Evolutionary conservation across 1,140 invertebrate genomes (phyloP), one percentile per base, ranked within the genome.

Genomic region (Drosophila nigrodunni): DNA sequence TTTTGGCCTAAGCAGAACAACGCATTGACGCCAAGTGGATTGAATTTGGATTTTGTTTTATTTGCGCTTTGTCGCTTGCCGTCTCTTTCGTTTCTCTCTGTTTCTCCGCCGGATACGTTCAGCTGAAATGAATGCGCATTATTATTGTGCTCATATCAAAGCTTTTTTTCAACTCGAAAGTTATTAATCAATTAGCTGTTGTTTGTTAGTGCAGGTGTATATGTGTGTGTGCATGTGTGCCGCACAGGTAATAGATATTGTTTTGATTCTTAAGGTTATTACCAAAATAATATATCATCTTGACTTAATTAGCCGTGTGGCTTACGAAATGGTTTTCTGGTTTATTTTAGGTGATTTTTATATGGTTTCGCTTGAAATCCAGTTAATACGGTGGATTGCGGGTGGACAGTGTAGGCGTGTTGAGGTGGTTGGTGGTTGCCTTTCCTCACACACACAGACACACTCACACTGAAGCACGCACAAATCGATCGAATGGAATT

Each of bases 41-140:
- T 85, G 81, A 73, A 80, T 83, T 88, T 78, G 57, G 68, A 77
- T 79, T 86, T 87, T 72, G 58, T 83, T 83, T 77, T 85, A 82
- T 49, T 69, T 83, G 68, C 77, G 11, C 55, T 78, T 71, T 10
- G 59, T 59, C 10, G 37, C 57, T 60, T 74, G 71, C 59, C 61
- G 52, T 66, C 50, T 76, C 60, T 62, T 71, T 58, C 59, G 54
- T 49, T 71, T 70, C 50, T 70, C 52, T 35, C 18, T 21, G 44
- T 52, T 49, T 37, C 57, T 34, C 47, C 58, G 43, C 37, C 55
- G 13, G 13, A 13, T 13, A 39, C 35, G 25, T 46, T 58, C 35
- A 21, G 15, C 21, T 35, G 25, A 60, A 68, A 18, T 13, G 55
- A 65, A 21, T 54, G 49, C 21, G 47, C 44, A 30, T 50, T 43